Evolutionary conservation across 2,797 vertebrate genomes (phyloP).

Genomic region (Varecia variegata): DNA sequence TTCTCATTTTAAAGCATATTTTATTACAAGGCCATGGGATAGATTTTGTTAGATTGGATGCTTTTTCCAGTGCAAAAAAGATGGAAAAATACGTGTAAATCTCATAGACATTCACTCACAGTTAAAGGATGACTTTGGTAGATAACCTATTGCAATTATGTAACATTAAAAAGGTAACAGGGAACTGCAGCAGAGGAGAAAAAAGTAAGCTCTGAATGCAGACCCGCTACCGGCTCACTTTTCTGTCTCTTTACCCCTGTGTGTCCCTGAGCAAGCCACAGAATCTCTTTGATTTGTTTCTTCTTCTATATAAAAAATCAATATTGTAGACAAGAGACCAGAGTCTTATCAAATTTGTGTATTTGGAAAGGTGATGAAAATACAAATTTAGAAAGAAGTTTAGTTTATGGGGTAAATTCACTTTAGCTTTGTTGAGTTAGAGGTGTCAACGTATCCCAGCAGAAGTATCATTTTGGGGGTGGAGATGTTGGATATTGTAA

Average conservation of each 20-base stretch:
- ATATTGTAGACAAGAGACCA: neutral
- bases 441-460: neutral
- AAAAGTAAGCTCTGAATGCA: neutral
- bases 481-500: neutral
- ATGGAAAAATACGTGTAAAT: neutral
- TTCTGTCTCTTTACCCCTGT: neutral
- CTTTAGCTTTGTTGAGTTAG: neutral
- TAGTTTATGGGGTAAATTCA: neutral
- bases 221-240: neutral
- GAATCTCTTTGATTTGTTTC: neutral
- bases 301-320: neutral
- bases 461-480: neutral
- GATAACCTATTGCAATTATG: neutral
- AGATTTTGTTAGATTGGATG: slow-evolving; percentile 23
- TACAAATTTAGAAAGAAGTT: neutral
- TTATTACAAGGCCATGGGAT: slow-evolving; percentile 38
- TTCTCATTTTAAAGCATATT: slow-evolving; percentile 31
- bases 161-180: neutral
- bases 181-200: neutral
- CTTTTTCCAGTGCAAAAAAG: neutral
- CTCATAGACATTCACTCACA: neutral
- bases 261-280: neutral
- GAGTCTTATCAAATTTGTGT: neutral
- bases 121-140: neutral
- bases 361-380: neutral